Base-by-base conservation (phyloP, 2,888 invertebrate genomes). In the Sclerodermus sp. region DNA sequence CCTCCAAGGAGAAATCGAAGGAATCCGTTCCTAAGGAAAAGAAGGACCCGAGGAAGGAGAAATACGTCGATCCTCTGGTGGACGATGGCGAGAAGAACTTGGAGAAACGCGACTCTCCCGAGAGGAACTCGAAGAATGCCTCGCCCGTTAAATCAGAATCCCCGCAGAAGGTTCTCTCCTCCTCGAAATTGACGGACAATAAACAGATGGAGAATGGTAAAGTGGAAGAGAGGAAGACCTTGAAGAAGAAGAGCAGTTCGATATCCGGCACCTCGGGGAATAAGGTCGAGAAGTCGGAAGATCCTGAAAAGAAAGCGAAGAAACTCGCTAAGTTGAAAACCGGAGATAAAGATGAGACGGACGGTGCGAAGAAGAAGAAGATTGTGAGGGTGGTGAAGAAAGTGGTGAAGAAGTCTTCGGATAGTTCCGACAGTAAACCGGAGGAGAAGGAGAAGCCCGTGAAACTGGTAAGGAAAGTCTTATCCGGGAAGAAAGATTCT, bases 371-470 rank as follows among this genome's bases (percentile, higher is more conserved):
- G 44, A 76, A 73, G 57, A 74, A 74, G 39, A 73, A 60, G 40
- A 66, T 73, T 2, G 70, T 73, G 0, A 55, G 73, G 0, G 73
- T 68, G 0, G 70, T 72, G 12, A 76, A 65, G 38, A 77, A 71
- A 48, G 65, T 71, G 0, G 70, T 63, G 6, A 76, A 72, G 44
- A 77, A 68, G 45, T 64, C 72, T 5, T 46, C 66, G 0, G 71
- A 75, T 39, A 62, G 59, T 15, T 62, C 23, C 23, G 69, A 71
- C 1, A 58, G 59, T 37, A 73, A 70, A 42, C 53, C 63, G 0
- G 71, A 69, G 0, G 64, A 65, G 6, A 67, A 62, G 13, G 68
- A 66, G 6, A 64, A 61, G 32, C 31, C 53, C 1, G 45, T 45
- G 5, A 71, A 66, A 40, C 45, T 55, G 5, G 2, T 58, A n/a